phyloP scores from a whole-genome alignment of 2,113 vertebrate genomes.

The Calyptommatus sinebrachiatus region DNA sequence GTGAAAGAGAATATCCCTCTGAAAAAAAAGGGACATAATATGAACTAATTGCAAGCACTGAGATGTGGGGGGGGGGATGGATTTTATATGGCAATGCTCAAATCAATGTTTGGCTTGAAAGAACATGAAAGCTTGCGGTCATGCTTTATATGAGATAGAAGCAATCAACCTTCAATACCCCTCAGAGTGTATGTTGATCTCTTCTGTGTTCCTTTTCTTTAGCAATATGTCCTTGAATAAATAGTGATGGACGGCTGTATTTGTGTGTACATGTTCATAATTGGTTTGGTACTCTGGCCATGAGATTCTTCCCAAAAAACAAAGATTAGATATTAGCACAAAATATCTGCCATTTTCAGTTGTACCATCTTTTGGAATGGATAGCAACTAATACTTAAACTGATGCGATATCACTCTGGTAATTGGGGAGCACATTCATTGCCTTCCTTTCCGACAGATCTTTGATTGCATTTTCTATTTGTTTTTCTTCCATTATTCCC shows the following conservation, averaged over 20 bases:
- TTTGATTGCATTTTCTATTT: too few relatives aligned
- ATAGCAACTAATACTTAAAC: too few relatives aligned
- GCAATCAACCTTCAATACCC: background rate
- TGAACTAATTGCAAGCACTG: constrained; percentile 9
- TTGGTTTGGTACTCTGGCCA: too few relatives aligned
- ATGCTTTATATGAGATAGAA: background rate
- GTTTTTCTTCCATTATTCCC: too few relatives aligned
- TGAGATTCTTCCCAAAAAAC: too few relatives aligned
- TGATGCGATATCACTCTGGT: too few relatives aligned
- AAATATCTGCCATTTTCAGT: too few relatives aligned
- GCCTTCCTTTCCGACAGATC: too few relatives aligned
- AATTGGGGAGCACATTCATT: too few relatives aligned
- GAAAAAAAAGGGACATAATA: constrained; percentile 11
- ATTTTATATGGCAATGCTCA: background rate
- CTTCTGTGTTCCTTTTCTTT: background rate
- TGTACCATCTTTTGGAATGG: too few relatives aligned
- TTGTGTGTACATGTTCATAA: background rate
- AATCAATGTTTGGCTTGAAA: background rate
- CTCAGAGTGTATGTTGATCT: background rate
- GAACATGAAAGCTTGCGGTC: too few relatives aligned
- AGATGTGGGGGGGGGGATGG: background rate
- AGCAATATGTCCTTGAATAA: background rate
- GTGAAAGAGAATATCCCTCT: background rate
- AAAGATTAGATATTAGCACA: too few relatives aligned
- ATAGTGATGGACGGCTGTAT: background rate